These are phyloP conservation scores for Campodea augens DNA, from an alignment of 1,140 invertebrate genomes.

Conservation along the genomic window DNA sequence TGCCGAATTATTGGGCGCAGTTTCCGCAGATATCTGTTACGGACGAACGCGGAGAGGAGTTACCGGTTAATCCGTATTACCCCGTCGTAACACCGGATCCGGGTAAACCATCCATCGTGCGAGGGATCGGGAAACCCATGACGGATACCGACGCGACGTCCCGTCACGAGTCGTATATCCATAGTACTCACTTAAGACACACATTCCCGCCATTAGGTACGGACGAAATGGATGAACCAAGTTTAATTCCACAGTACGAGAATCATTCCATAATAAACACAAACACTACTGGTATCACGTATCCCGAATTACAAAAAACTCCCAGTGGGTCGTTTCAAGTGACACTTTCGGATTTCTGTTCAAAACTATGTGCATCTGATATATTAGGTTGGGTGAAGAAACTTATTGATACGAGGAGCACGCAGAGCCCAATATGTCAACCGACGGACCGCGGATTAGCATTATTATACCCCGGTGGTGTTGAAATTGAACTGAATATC, in stretches of 20 bases:
- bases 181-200: conserved; percentile 10
- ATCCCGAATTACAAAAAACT: conserved; percentile 23
- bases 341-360: conserved; percentile 55
- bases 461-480: conserved; percentile 61
- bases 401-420: conserved; percentile 54
- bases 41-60: conserved; percentile 65
- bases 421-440: conserved; percentile 31
- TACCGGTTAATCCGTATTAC: conserved; percentile 36
- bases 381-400: conserved; percentile 65
- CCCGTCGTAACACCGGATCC: no score
- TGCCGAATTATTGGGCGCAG: conserved; percentile 14
- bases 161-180: conserved; percentile 1
- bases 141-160: background rate
- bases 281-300: no score
- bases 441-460: conserved; percentile 24
- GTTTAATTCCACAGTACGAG: background rate
- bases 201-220: conserved; percentile 15
- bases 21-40: conserved; percentile 80
- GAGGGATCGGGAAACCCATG: conserved; percentile 39
- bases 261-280: no score
- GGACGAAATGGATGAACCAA: background rate
- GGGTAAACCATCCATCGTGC: conserved; percentile 54
- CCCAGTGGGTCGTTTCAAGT: conserved; percentile 35
- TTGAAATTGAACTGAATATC: conserved; percentile 71
- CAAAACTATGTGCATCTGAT: conserved; percentile 49